Evolutionary conservation across 2,797 vertebrate genomes (phyloP), one percentile per base, ranked within the genome.

Genomic region (Crenuchus spilurus): DNA sequence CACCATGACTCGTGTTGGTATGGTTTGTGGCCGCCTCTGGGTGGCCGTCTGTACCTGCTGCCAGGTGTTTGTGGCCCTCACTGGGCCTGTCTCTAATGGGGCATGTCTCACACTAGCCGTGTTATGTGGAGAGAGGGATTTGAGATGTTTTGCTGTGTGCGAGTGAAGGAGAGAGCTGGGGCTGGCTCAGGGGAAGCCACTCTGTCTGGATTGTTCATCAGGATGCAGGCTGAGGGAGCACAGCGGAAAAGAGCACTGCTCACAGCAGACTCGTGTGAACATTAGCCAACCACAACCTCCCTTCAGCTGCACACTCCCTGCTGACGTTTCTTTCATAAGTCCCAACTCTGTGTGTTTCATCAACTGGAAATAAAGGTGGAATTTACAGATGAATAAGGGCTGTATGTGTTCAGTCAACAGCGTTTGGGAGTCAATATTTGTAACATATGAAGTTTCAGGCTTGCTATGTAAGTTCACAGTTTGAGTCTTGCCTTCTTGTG

Each of bases 191-290:
- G 69, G 71, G 64, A 75, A 57, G 58, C 41, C 51, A 62, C 39
- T 20, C 35, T 39, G 61, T 83, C 81, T 83, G 78, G 73, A 76
- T 72, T 74, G 63, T 68, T 71, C 70, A 80, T 83, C 81, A 80
- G 76, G 58, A 63, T 70, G 70, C 65, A 58, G 42, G 49, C 76
- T 80, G 22, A 9, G 77, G 75, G 72, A 78, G 66, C 16, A 2
- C 39, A 61, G 75, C 55, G 76, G 78, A 80, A 78, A 72, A 46
- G 28, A 74, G 28, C n/a, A 42, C 55, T 26, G 35, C 72, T 78
- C 39, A 37, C 41, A 76, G 70, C 65, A 51, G 52, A 44, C 6
- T 28, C 35, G 51, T 68, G 24, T 78, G 57, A 70, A 80, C 70
- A 18, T 9, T n/a, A 10, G 73, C 72, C 75, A 74, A 70, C 68